Evolutionary conservation across 23 tunicate species (phyloP).

Genomic region (Ciona savignyi): DNA sequence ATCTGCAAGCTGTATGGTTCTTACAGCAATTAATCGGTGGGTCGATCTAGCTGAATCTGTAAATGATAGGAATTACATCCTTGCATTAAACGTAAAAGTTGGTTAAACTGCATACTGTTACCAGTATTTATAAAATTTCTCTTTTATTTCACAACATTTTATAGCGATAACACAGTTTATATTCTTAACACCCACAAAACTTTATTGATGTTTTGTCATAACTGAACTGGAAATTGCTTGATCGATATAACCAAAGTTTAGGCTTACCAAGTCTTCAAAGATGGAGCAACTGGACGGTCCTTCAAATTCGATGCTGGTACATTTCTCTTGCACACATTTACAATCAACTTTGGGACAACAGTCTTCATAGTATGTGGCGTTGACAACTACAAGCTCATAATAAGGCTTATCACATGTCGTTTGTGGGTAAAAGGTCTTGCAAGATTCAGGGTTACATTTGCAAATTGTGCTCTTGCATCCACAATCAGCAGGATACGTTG

Average conservation of each 20-base stretch:
- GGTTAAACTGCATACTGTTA: no score
- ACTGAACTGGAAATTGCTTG: no score
- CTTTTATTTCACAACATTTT: no score
- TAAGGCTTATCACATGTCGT: background rate
- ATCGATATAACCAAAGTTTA: no score
- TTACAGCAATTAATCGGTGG: background rate
- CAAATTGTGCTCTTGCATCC: background rate
- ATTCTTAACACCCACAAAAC: no score
- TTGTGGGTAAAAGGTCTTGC: background rate
- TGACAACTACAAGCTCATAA: background rate
- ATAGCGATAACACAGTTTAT: no score
- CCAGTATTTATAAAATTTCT: no score
- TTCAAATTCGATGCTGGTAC: background rate
- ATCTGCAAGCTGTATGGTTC: background rate
- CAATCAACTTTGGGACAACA: background rate
- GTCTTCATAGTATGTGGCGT: background rate
- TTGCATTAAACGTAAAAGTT: no score
- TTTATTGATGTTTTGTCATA: no score
- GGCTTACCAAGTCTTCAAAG: background rate
- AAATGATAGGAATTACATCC: no score
- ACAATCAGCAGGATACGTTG: background rate
- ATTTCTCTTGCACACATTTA: background rate
- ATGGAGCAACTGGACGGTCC: background rate
- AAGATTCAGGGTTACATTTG: background rate
- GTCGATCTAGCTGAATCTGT: no score